These are phyloP conservation scores for Kryptopterus vitreolus DNA, from an alignment of 2,797 vertebrate species.

Conservation along the genomic window DNA sequence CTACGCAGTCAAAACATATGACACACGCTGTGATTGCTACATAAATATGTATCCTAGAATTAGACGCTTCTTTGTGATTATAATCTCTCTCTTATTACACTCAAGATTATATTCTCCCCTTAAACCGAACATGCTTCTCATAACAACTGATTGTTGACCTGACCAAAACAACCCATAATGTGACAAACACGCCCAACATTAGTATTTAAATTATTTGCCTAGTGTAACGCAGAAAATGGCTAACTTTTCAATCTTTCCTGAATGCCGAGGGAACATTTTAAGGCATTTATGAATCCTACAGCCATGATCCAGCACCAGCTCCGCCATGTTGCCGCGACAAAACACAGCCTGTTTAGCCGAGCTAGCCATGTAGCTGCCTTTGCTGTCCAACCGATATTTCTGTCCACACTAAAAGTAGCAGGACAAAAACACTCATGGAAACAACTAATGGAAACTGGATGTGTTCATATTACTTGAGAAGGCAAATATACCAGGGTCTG, in stretches of 20 bases:
- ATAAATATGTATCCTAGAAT: neutral
- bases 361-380: slow-evolving; percentile 17
- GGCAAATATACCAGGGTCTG: neutral
- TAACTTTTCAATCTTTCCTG: neutral
- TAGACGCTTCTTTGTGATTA: neutral
- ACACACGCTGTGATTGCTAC: neutral
- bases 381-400: neutral
- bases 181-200: neutral
- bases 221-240: neutral
- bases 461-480: neutral
- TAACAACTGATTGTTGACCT: neutral
- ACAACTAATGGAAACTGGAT: neutral
- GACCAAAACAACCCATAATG: neutral
- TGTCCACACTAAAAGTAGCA: neutral
- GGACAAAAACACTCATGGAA: neutral
- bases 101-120: neutral
- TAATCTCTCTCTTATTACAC: neutral
- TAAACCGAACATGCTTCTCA: neutral
- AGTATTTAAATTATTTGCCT: neutral
- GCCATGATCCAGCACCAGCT: slow-evolving; percentile 52
- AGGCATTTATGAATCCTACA: slow-evolving; percentile 46
- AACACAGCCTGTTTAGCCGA: slow-evolving; percentile 20
- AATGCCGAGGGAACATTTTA: neutral
- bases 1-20: neutral
- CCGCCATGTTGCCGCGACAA: slow-evolving; percentile 58